Evolutionary conservation across 2,113 vertebrate genomes (phyloP).

Genomic region (Hucho hucho): DNA sequence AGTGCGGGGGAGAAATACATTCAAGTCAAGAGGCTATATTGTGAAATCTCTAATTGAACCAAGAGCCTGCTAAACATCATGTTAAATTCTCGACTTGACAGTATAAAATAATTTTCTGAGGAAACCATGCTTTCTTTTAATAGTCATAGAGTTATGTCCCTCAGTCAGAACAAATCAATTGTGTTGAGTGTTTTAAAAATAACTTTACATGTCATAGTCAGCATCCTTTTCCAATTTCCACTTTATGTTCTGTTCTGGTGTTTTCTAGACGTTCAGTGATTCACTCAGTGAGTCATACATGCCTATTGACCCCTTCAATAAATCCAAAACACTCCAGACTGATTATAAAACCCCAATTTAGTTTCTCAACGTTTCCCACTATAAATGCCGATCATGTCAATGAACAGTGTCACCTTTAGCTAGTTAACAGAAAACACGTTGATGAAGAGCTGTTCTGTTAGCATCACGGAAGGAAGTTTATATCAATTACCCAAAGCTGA

Average conservation of each 20-base stretch:
- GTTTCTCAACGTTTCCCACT: neutral
- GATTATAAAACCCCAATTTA: neutral
- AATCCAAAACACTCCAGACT: neutral
- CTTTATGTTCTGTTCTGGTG: neutral
- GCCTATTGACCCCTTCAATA: neutral
- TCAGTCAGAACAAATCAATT: slow-evolving; percentile 31
- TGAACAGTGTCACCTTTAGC: slow-evolving; percentile 1
- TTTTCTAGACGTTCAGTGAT: neutral
- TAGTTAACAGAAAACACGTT: neutral
- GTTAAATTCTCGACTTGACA: slow-evolving; percentile 22
- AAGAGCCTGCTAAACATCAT: slow-evolving; percentile 9
- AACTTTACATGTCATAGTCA: neutral
- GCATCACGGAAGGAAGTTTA: neutral
- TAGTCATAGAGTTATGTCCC: slow-evolving; percentile 17
- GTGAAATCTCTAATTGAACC: slow-evolving; percentile 4
- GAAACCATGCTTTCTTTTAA: slow-evolving; percentile 30
- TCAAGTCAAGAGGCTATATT: neutral
- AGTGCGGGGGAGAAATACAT: neutral
- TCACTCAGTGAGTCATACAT: neutral
- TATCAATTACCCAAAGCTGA: neutral
- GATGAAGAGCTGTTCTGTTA: neutral
- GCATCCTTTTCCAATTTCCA: neutral
- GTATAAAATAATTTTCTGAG: slow-evolving; percentile 16
- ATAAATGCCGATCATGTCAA: neutral
- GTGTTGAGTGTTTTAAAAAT: neutral